These are phyloP conservation scores for Plebejus melissa DNA, from an alignment of 2,888 invertebrate species.

Conservation along the genomic window DNA sequence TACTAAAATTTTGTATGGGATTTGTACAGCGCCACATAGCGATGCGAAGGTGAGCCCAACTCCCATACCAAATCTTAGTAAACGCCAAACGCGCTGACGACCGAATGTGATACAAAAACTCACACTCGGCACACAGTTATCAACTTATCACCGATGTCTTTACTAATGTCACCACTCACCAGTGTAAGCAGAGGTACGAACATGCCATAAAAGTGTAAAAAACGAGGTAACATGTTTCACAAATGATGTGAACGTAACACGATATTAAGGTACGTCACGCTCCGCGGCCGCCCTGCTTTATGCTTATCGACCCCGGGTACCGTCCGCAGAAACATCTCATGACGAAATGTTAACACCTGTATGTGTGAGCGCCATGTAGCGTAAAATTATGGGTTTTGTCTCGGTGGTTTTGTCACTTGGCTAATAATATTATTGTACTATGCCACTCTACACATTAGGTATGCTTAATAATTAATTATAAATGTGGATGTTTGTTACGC, in stretches of 20 bases:
- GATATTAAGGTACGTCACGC: slow-evolving; percentile 32
- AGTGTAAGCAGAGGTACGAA: neutral
- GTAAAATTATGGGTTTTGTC: neutral
- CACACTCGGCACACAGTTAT: too few species aligned
- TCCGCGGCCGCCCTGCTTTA: neutral
- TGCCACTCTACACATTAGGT: too few species aligned
- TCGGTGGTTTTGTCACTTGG: neutral
- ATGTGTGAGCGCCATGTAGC: neutral
- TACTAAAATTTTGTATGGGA: too few species aligned
- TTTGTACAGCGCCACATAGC: too few species aligned
- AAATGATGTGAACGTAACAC: slow-evolving; percentile 34
- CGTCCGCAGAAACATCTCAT: neutral
- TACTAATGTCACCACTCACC: neutral
- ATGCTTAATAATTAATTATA: too few species aligned
- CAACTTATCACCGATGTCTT: neutral
- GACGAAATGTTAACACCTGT: neutral
- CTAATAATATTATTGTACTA: too few species aligned
- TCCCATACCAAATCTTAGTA: too few species aligned
- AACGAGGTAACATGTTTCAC: slow-evolving; percentile 29
- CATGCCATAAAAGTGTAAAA: slow-evolving; percentile 7
- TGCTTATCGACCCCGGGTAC: neutral
- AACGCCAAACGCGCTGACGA: too few species aligned
- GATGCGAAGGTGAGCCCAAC: too few species aligned
- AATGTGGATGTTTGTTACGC: too few species aligned
- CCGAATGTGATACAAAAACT: too few species aligned